phyloP scores from a whole-genome alignment of 1,140 invertebrate species.

The Andrena cerasifolii region DNA sequence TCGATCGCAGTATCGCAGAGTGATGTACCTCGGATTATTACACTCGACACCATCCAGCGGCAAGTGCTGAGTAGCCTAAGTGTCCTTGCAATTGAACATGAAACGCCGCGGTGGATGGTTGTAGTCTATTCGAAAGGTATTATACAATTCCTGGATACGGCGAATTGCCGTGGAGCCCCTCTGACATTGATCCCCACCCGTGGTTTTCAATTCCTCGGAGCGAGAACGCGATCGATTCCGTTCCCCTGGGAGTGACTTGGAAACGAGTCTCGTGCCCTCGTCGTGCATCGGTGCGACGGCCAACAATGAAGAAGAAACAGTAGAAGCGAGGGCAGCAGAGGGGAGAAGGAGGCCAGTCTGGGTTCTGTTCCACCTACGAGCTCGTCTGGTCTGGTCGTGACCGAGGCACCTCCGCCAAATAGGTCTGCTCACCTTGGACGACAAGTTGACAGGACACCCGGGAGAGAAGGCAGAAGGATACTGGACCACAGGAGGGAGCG shows the following conservation, averaged over 20 bases:
- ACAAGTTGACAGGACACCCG: conserved; percentile 66
- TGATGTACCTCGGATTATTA: no score
- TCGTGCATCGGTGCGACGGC: conserved; percentile 6
- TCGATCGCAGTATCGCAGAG: no score
- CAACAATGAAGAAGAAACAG: conserved; percentile 52
- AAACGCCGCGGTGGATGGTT: no score
- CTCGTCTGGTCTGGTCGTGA: conserved; percentile 39
- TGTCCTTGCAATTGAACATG: no score
- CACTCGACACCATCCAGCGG: no score
- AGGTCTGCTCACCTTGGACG: conserved; percentile 68
- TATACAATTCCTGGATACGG: background rate
- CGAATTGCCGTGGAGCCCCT: background rate
- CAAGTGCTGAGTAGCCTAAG: no score
- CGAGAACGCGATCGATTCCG: conserved; percentile 1
- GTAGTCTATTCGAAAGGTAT: no score
- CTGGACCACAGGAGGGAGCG: conserved; percentile 9
- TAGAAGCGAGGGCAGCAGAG: background rate
- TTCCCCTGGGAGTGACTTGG: conserved; percentile 1
- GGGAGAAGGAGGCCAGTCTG: conserved; percentile 48
- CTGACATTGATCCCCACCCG: conserved; percentile 4
- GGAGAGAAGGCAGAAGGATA: conserved; percentile 60
- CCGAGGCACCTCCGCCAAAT: conserved; percentile 62
- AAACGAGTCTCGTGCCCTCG: conserved; percentile 23
- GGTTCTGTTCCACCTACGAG: conserved; percentile 61
- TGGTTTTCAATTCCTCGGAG: conserved; percentile 4